Base-by-base conservation (phyloP, 2,113 vertebrate species). In the Tragelaphus buxtoni region DNA sequence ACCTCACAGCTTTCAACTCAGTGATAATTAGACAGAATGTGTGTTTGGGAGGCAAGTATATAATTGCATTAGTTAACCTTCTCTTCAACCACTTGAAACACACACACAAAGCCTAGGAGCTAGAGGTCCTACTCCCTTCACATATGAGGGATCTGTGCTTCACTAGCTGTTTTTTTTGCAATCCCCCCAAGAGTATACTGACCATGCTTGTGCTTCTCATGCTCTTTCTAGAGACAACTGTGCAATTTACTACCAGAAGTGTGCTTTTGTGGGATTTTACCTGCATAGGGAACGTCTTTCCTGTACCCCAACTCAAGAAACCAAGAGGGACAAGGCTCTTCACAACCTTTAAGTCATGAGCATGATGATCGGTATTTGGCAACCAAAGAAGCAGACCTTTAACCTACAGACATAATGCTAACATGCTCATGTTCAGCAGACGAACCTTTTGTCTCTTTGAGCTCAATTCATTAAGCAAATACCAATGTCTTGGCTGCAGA, bases 381-480 rank as follows among this genome's bases (percentile, higher is more conserved):
- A 92, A 95, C 39, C 90, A 92, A 55, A 88, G 79, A 96, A 72
- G 35, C 42, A 88, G 47, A 94, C 90, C 94, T 93, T 95, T 86
- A 85, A 87, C 87, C 96, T 93, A 58, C 74, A 79, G 93, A 88
- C 74, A 17, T 1, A 80, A 89, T 93, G 94, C 72, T 95, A 83
- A 65, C 45, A 82, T 65, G 85, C 97, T 53, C 35, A 86, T 80
- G 85, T 96, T 53, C 1, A 90, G 93, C 81, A 97, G 94, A 93
- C 30, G 74, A 76, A 96, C 58, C 17, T 92, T 91, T 83, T 53
- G 65, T 89, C 77, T 94, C 97, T 91, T 86, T 69, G 79, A 85
- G 96, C 84, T 83, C 90, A 96, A 92, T 76, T 63, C 77, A 77
- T 95, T 93, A 98, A 93, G 69, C n/a, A 32, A 96, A 97, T 22